Evolutionary conservation across 2,113 vertebrate species (phyloP).

Genomic region (Urocolius indicus): DNA sequence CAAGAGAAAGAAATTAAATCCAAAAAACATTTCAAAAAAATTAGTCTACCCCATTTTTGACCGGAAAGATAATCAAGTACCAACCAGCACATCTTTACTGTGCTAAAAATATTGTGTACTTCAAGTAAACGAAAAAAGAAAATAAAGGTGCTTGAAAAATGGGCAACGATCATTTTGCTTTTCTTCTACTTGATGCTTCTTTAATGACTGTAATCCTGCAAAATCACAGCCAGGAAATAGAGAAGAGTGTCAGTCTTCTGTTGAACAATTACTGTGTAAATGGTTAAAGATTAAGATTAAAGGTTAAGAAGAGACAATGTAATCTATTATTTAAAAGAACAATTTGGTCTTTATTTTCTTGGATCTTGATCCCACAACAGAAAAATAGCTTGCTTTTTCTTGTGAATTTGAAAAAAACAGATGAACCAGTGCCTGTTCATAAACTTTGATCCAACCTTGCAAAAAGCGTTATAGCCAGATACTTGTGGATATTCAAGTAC

Average conservation of each 20-base stretch:
- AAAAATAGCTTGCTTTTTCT: neutral
- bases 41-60: neutral
- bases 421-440: neutral
- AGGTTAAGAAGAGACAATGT: neutral
- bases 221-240: slow-evolving; percentile 31
- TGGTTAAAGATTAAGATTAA: slow-evolving; percentile 44
- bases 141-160: slow-evolving; percentile 48
- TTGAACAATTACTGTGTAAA: slow-evolving; percentile 32
- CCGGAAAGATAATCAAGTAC: slow-evolving; percentile 46
- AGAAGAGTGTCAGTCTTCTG: slow-evolving; percentile 33
- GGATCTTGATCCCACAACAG: neutral
- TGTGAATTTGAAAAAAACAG: neutral
- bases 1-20: slow-evolving; percentile 26
- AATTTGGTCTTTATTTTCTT: slow-evolving; percentile 36
- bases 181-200: slow-evolving; percentile 41
- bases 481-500: neutral
- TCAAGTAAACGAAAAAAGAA: slow-evolving; percentile 36
- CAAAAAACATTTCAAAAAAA: neutral
- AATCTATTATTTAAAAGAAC: slow-evolving; percentile 47
- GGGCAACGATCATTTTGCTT: neutral
- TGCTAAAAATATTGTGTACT: neutral
- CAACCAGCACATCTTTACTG: neutral
- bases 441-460: neutral
- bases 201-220: slow-evolving; percentile 49
- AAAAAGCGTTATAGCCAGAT: neutral